phyloP scores from a whole-genome alignment of 1,140 invertebrate genomes.

The Drosophila auraria region DNA sequence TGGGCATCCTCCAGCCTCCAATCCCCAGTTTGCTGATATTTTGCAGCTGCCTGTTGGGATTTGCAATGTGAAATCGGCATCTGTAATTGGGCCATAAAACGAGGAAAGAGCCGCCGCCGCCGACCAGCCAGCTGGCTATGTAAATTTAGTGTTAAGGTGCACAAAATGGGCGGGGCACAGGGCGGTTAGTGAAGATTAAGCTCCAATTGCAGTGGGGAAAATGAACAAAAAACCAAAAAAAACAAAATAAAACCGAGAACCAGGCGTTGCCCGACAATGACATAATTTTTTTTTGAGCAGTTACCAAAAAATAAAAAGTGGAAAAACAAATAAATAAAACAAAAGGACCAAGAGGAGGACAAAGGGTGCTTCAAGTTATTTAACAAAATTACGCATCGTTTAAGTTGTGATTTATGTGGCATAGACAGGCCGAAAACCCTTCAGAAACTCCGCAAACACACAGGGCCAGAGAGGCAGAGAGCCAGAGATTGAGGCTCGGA shows the following conservation, averaged over 20 bases:
- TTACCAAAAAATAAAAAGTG: constrained; percentile 10
- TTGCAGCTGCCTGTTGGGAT: constrained; percentile 43
- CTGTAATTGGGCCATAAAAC: constrained; percentile 58
- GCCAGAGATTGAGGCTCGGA: constrained; percentile 48
- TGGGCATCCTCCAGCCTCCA: constrained; percentile 1
- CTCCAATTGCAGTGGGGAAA: constrained; percentile 66
- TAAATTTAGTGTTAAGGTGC: constrained; percentile 77
- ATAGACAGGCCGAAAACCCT: constrained; percentile 65
- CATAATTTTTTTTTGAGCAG: constrained; percentile 43
- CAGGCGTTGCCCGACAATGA: constrained; percentile 60
- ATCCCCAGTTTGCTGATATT: constrained; percentile 1
- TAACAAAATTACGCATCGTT: constrained; percentile 80
- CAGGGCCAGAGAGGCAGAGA: constrained; percentile 20
- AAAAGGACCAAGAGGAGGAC: constrained; percentile 28
- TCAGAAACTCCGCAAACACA: constrained; percentile 43
- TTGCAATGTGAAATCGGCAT: constrained; percentile 52
- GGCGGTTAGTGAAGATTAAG: constrained; percentile 41
- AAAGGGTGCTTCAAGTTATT: constrained; percentile 59
- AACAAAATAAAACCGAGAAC: constrained; percentile 14
- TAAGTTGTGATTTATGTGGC: constrained; percentile 83
- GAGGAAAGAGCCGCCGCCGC: constrained; percentile 1
- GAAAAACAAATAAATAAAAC: constrained; percentile 73
- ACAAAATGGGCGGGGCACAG: constrained; percentile 65
- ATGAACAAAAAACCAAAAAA: constrained; percentile 12
- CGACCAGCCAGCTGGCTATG: constrained; percentile 29